phyloP scores from a whole-genome alignment of 2,888 invertebrate species.

The Maniola hyperantus region DNA sequence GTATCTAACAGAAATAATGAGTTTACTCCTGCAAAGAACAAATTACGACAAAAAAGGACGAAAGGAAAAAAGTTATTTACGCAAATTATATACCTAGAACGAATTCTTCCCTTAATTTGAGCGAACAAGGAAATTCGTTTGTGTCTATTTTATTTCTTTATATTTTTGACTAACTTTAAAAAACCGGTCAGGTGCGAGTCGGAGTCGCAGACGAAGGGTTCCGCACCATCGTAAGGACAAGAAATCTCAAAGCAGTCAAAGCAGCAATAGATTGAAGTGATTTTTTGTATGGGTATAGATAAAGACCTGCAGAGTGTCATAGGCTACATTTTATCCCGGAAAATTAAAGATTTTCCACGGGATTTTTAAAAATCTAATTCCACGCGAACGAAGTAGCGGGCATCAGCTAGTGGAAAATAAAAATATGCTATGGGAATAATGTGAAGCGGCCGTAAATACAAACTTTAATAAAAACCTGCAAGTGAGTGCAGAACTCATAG shows the following conservation, averaged over 20 bases:
- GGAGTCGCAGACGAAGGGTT: neutral
- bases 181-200: too few relatives aligned
- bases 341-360: too few relatives aligned
- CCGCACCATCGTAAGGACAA: neutral
- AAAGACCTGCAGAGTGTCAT: too few relatives aligned
- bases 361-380: too few relatives aligned
- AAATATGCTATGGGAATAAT: slow-evolving; percentile 1
- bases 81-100: neutral
- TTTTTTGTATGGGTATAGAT: too few relatives aligned
- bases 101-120: slow-evolving; percentile 11
- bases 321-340: too few relatives aligned
- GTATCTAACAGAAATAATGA: slow-evolving; percentile 9
- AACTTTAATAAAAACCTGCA: slow-evolving; percentile 7
- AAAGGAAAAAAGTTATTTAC: slow-evolving; percentile 14
- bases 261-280: too few relatives aligned
- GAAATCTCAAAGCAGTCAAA: too few relatives aligned
- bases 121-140: neutral
- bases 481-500: slow-evolving; percentile 3
- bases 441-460: neutral
- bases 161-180: neutral
- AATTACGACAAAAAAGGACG: slow-evolving; percentile 4
- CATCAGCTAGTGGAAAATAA: neutral
- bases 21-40: neutral
- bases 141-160: neutral
- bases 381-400: too few relatives aligned